A percentile compares a stretch with the other conserved stretches of the same genome.
These are phyloP conservation scores for Ruditapes philippinarum DNA, from an alignment of 1,140 invertebrate genomes.

Conservation along the genomic window DNA sequence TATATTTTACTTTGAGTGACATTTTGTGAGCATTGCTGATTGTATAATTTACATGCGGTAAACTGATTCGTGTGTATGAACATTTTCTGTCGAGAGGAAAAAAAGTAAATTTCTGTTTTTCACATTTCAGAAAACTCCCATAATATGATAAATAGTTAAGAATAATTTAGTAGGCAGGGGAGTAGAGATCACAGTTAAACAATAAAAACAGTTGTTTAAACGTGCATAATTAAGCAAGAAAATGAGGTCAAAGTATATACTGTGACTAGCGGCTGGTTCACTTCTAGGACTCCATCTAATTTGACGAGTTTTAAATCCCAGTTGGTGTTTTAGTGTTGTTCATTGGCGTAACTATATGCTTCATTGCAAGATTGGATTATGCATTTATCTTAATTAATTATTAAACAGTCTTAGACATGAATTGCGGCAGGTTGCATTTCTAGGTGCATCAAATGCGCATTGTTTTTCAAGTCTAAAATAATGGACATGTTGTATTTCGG, in stretches of 20 bases:
- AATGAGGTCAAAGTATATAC: conserved; percentile 53
- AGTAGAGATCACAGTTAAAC: conserved; percentile 43
- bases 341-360: not conserved
- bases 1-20: conserved; percentile 22
- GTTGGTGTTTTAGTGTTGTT: not conserved
- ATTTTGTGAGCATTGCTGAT: conserved; percentile 31
- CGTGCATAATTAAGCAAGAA: conserved; percentile 56
- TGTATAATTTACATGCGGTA: conserved; percentile 26
- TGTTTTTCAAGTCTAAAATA: conserved; percentile 12
- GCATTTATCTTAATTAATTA: not conserved
- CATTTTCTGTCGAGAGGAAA: conserved; percentile 13
- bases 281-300: conserved; percentile 2
- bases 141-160: conserved; percentile 54
- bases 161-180: conserved; percentile 52
- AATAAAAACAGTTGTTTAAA: conserved; percentile 65
- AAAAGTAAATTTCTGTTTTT: conserved; percentile 4
- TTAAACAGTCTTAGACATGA: not conserved
- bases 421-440: not conserved
- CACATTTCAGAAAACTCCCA: conserved; percentile 37
- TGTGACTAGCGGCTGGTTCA: not conserved
- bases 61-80: conserved; percentile 3
- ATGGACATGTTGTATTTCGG: conserved; percentile 70
- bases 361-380: not conserved
- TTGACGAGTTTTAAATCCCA: not conserved
- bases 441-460: not conserved